Evolutionary conservation across 2,888 invertebrate species (phyloP), one percentile per base, ranked within the genome.

Genomic region (Hypena proboscidalis): DNA sequence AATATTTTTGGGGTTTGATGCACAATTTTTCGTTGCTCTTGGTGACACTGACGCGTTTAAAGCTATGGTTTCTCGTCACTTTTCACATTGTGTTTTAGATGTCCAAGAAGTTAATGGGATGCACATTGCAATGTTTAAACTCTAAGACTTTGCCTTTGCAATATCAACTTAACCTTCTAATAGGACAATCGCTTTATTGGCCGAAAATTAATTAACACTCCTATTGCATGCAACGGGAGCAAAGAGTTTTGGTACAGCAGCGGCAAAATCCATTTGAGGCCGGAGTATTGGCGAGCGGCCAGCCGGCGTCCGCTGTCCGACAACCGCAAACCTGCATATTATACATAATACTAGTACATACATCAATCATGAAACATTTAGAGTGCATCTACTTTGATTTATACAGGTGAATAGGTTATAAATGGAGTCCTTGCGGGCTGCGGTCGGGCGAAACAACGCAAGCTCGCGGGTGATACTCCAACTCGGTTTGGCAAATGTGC

Each of bases 181-280:
- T 41, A 22, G 40, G 55, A 48, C 43, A 31, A 44, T 39, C 38
- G 23, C 27, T 43, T 50, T 43, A 33, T 44, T 52, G 48, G 50
- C 51, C 50, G 51, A 69, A 78, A 77, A 78, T 77, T 80, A 80
- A 85, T 83, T 77, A 82, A 76, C 74, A 77, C 58, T 71, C 69
- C 74, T 83, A 80, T 82, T 77, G 56, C 70, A 79, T 74, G 75
- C 77, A 77, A 59, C 62, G 67, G 67, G 71, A 73, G 78, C 73
- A 75, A 80, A 83, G 79, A 83, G 77, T 83, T 81, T 80, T 69
- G 69, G 69, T 76, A 77, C 72, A 75, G 73, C 72, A 73, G 70
- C 64, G 70, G 79, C 76, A 80, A 82, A 88, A 88, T 88, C 88
- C 88, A 89, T 89, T 89, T 86, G 80, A 83, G 82, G 82, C 77